Conservation (phyloP, 2,797 vertebrate genomes). For the Tiaroga cobitis region DNA sequence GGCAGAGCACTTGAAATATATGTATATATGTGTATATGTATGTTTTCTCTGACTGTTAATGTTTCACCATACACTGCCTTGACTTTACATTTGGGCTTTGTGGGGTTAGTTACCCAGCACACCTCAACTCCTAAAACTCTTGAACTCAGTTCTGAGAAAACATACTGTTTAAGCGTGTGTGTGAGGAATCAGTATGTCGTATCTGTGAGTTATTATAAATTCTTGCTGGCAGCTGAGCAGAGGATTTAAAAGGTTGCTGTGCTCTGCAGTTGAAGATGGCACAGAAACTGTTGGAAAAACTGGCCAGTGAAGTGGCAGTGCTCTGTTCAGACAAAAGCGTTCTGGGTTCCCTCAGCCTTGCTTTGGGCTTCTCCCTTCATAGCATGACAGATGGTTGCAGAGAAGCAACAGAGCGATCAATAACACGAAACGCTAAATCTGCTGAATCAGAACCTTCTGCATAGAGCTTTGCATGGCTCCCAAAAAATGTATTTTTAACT, state of each 20-base stretch:
- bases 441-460: constrained; percentile 56
- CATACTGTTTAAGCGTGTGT: neutral
- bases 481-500: neutral
- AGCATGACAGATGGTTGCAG: constrained; percentile 63
- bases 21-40: too few relatives aligned
- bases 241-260: constrained; percentile 43
- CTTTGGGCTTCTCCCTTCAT: constrained; percentile 50
- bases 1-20: too few relatives aligned
- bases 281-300: constrained; percentile 62
- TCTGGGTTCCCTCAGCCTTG: constrained; percentile 60
- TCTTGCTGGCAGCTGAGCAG: constrained; percentile 7
- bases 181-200: neutral
- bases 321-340: constrained; percentile 57
- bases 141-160: neutral
- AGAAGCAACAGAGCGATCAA: constrained; percentile 62
- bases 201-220: constrained; percentile 10
- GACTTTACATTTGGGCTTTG: neutral
- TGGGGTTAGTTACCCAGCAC: neutral
- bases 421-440: constrained; percentile 54
- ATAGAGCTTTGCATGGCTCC: constrained; percentile 9
- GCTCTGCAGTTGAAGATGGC: constrained; percentile 58
- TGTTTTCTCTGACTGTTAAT: too few relatives aligned
- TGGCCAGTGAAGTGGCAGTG: constrained; percentile 57
- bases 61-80: neutral
- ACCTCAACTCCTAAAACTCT: neutral